Evolutionary conservation across 2,888 invertebrate genomes (phyloP).

Genomic region (Muscina levida): DNA sequence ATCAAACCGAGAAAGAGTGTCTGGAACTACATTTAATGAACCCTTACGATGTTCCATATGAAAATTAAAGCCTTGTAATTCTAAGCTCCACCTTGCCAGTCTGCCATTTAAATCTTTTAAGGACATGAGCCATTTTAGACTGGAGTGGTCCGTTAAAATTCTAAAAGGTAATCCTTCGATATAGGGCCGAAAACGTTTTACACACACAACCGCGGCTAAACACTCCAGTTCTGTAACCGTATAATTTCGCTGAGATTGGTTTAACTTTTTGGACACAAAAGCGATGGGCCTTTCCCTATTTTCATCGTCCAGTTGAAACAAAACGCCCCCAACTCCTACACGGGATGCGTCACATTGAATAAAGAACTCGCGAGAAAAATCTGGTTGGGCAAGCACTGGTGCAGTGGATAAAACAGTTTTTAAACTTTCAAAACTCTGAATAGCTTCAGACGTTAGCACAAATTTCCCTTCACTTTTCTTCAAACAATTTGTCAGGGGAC

Average conservation of each 20-base stretch:
- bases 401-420: slow-evolving; percentile 35
- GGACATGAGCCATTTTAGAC: slow-evolving; percentile 19
- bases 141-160: slow-evolving; percentile 6
- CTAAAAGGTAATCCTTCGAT: slow-evolving; percentile 14
- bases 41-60: slow-evolving; percentile 45
- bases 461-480: slow-evolving; percentile 16
- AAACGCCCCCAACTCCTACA: slow-evolving; percentile 43
- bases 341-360: slow-evolving; percentile 50
- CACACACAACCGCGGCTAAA: background rate
- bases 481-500: slow-evolving; percentile 40
- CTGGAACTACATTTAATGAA: slow-evolving; percentile 41
- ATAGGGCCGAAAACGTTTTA: background rate
- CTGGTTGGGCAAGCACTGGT: slow-evolving; percentile 36
- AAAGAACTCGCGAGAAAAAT: slow-evolving; percentile 41
- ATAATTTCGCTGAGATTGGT: slow-evolving; percentile 4
- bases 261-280: slow-evolving; percentile 39
- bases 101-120: slow-evolving; percentile 43
- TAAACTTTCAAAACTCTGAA: slow-evolving; percentile 32
- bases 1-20: slow-evolving; percentile 18
- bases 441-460: background rate
- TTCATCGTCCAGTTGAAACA: slow-evolving; percentile 16
- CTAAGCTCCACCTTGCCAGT: slow-evolving; percentile 43
- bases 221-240: slow-evolving; percentile 23
- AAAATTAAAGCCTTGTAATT: slow-evolving; percentile 47
- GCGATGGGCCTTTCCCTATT: slow-evolving; percentile 32